Evolutionary conservation across 2,888 invertebrate species (phyloP), one percentile per base, ranked within the genome.

Genomic region (Parnassius smintheus): DNA sequence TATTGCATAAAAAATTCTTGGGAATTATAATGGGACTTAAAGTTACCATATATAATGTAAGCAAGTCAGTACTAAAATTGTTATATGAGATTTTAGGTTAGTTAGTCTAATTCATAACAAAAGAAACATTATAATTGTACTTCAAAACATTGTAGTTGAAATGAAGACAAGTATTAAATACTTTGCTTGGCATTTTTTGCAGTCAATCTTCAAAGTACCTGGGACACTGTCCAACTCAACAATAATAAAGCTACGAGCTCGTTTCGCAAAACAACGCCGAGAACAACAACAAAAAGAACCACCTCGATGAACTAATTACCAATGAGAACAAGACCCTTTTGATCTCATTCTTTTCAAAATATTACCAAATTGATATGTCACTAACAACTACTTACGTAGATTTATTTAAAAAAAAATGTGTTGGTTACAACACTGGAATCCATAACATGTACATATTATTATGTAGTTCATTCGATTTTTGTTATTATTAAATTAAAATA

Each of bases 161-260:
- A 35, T 4, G 7, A 35, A 35, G 35, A 35, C 7, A 35, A 35
- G 7, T 35, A 35, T 35, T 35, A 7, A 35, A 35, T 35, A 35
- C 35, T 35, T 3, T 35, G 35, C 7, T 55, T 61, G 66, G 54
- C 75, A 75, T 70, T 73, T 75, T 69, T 94, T 93, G 60, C 91
- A 96, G 95, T 94, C 95, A 76, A 96, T 97, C 81, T 98, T 98
- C 85, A 95, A 94, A 88, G 93, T 96, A 80, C 95, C 96, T 72
- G 96, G 96, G 65, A 95, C 96, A 54, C 91, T 98, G 75, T 94
- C 96, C 53, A 94, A 93, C 72, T 87, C 92, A 52, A 94, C 93
- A 64, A 94, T 96, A 74, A 81, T 92, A 56, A 95, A 94, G 75
- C 81, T 95, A 66, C 89, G 95, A 65, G 90, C 85, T 56, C 94